phyloP scores from a whole-genome alignment of 2,888 invertebrate species.

The Tetragonula carbonaria region DNA sequence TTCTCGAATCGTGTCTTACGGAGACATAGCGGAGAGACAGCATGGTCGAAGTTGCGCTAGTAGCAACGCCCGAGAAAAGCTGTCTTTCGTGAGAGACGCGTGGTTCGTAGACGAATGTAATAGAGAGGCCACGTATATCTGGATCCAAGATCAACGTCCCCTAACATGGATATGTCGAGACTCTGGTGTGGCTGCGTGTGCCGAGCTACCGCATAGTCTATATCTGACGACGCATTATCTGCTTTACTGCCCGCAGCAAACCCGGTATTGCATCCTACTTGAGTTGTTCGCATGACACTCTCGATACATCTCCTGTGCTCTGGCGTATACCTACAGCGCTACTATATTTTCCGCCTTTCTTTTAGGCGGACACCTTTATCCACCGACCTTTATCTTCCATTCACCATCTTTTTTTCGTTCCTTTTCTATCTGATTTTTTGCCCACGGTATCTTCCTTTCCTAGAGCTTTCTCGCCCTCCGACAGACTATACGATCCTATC shows the following conservation, averaged over 20 bases:
- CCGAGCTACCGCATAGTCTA: slow-evolving; percentile 33
- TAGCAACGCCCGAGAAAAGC: not conserved
- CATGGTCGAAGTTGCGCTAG: not conserved
- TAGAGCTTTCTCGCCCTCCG: not conserved
- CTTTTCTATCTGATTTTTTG: not conserved
- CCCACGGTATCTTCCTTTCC: not conserved
- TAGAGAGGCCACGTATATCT: not conserved
- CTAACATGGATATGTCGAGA: slow-evolving; percentile 39
- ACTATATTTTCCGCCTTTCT: not conserved
- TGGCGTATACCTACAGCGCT: not conserved
- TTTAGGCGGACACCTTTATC: slow-evolving; percentile 1
- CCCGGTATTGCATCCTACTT: slow-evolving; percentile 35
- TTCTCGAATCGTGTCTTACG: not conserved
- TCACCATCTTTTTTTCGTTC: not conserved
- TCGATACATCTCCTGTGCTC: slow-evolving; percentile 21
- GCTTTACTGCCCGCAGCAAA: slow-evolving; percentile 43
- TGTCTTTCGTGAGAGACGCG: slow-evolving; percentile 6
- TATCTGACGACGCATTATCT: slow-evolving; percentile 64
- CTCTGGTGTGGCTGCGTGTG: not conserved
- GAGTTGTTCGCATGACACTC: slow-evolving; percentile 37
- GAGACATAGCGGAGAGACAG: no score
- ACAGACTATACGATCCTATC: not conserved
- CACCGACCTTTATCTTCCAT: not conserved
- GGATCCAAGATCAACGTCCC: slow-evolving; percentile 50
- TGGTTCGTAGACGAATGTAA: slow-evolving; percentile 18